Evolutionary conservation across 1,140 invertebrate species (phyloP).

Genomic region (Ceratosolen solmsi): DNA sequence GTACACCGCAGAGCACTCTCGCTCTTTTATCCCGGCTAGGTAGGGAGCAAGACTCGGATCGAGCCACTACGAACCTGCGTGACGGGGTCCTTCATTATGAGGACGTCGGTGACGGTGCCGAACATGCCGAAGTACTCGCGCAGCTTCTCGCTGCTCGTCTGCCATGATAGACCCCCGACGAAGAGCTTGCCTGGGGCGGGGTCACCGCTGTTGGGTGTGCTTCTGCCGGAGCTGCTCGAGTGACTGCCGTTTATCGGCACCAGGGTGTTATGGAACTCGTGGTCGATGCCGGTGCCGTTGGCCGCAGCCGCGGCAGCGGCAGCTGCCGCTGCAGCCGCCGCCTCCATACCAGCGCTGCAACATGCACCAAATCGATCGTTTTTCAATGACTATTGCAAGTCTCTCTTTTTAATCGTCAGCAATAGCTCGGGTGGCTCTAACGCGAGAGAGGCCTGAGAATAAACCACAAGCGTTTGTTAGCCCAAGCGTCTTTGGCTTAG

Average conservation of each 20-base stretch:
- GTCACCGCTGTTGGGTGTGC: slow-evolving; percentile 81
- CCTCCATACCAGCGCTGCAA: slow-evolving; percentile 74
- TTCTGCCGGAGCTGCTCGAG: slow-evolving; percentile 81
- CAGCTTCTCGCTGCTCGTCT: slow-evolving; percentile 91
- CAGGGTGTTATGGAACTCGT: slow-evolving; percentile 77
- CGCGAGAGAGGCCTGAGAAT: too few species aligned
- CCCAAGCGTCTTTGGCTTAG: too few species aligned
- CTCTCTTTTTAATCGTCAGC: too few species aligned
- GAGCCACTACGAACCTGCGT: slow-evolving; percentile 82
- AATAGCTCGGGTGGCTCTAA: too few species aligned
- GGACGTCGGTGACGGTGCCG: slow-evolving; percentile 91
- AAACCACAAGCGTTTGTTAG: too few species aligned
- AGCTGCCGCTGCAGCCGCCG: slow-evolving; percentile 60
- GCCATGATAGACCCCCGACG: slow-evolving; percentile 92
- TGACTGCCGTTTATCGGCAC: slow-evolving; percentile 77
- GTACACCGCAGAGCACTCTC: background rate
- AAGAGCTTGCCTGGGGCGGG: slow-evolving; percentile 91
- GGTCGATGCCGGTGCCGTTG: slow-evolving; percentile 74
- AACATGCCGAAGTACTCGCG: slow-evolving; percentile 94
- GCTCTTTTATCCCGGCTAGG: background rate
- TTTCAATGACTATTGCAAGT: background rate
- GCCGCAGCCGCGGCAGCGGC: slow-evolving; percentile 58
- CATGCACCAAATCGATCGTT: slow-evolving; percentile 9
- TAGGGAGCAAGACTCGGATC: background rate
- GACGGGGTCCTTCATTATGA: slow-evolving; percentile 95